phyloP scores from a whole-genome alignment of 2,113 vertebrate species.

The Brienomyrus brachyistius region DNA sequence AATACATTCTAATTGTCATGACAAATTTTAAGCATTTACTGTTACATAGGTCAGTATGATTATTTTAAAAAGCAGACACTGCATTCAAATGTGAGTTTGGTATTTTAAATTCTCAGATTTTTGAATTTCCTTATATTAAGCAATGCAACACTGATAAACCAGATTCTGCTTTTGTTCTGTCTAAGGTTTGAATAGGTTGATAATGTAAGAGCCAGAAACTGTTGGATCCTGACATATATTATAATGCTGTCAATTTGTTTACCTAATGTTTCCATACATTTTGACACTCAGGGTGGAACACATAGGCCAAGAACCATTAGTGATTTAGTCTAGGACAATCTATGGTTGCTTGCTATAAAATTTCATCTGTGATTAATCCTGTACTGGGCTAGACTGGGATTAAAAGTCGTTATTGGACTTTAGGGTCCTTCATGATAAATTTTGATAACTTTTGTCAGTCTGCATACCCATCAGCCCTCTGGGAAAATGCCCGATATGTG shows the following conservation, averaged over 20 bases:
- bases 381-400: neutral
- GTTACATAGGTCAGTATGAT: neutral
- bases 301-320: neutral
- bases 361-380: neutral
- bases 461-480: neutral
- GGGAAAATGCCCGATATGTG: neutral
- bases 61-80: neutral
- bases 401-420: neutral
- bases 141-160: neutral
- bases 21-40: neutral
- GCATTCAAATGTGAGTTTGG: neutral
- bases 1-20: neutral
- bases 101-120: neutral
- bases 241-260: neutral
- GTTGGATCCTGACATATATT: neutral
- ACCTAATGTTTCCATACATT: neutral
- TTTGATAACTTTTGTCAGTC: neutral
- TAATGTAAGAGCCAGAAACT: neutral
- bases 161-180: neutral
- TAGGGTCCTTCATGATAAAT: neutral
- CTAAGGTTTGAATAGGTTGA: neutral
- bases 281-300: neutral
- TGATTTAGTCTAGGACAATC: neutral
- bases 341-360: neutral
- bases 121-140: neutral